phyloP scores from a whole-genome alignment of 2,888 invertebrate genomes.

The Odontothrips loti region DNA sequence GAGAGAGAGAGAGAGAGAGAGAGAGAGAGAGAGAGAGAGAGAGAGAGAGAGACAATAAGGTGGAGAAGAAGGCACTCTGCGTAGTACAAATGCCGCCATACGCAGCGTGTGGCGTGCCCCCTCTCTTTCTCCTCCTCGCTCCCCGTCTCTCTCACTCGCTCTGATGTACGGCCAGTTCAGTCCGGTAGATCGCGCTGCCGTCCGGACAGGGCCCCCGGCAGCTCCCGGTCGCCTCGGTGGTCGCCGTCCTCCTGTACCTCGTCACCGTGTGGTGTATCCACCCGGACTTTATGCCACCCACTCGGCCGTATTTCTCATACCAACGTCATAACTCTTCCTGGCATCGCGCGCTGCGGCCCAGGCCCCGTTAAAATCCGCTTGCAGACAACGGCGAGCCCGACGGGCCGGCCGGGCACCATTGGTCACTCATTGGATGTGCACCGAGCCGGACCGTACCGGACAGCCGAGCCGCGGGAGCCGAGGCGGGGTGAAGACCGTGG shows the following conservation, averaged over 20 bases:
- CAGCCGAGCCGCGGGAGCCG: neutral
- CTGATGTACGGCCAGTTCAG: neutral
- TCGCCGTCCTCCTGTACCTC: neutral
- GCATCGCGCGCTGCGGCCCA: neutral
- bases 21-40: constrained; percentile 36
- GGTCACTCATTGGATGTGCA: no score
- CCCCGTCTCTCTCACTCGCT: no score
- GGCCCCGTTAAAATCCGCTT: neutral
- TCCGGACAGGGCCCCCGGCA: neutral
- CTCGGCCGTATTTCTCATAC: constrained; percentile 24
- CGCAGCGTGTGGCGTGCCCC: no score
- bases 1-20: constrained; percentile 34
- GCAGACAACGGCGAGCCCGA: no score
- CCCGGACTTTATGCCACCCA: constrained; percentile 1
- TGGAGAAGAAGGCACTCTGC: neutral
- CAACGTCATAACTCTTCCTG: constrained; percentile 24
- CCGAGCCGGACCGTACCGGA: no score
- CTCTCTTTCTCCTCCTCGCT: no score
- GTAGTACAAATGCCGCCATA: neutral
- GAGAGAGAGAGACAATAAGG: constrained; percentile 35
- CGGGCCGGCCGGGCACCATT: no score
- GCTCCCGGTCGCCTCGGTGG: neutral
- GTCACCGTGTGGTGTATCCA: neutral
- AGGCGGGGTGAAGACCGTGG: neutral
- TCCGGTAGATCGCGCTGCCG: neutral